Base-by-base conservation (phyloP, 2,888 invertebrate species). In the Lordiphosa fenestrarum region DNA sequence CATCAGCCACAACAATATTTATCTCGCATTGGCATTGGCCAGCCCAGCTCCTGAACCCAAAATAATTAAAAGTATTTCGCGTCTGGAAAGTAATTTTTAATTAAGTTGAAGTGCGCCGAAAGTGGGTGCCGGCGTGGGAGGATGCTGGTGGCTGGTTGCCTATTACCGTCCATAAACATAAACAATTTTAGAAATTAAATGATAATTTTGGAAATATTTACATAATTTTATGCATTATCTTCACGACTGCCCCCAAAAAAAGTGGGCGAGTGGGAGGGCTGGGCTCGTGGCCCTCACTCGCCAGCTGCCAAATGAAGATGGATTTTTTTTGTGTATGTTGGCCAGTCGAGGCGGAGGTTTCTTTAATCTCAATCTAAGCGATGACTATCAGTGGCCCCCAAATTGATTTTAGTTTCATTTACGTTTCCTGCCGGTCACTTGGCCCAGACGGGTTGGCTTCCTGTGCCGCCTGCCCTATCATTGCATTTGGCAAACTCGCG, bases 61-160 rank as follows among this genome's bases (percentile, higher is more conserved):
- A 82, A 80, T 80, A 80, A 80, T 80, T 80, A 82, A 82, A 80
- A 80, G 80, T 78, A 75, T 82, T 80, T 80, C 76, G 82, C 76
- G 78, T 74, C 80, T 78, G 82, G 82, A 80, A 82, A 78, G 80
- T 80, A 80, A 80, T 80, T 80, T 80, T 80, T 82, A 80, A 80
- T 80, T 80, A 80, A 78, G 80, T 80, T 82, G 82, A 80, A 80
- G 80, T 78, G 73, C 74, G 73, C 48, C 66, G 53, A 74, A 81
- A 52, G 53, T 67, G 63, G 63, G 52, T 65, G 57, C 57, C 51
- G 46, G 40, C 23, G 25, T 6, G 36, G 40, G 21, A 35, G 35
- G 44, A n/a, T 46, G 56, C 33, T 52, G 77, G 40, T 12, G 38
- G 56, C 33, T 52, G 77, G 70, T 68, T 77, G 77, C 77, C 72